A percentile compares a stretch with the other conserved stretches of the same genome.
phyloP scores from a whole-genome alignment of 2,113 vertebrate species.

The Ammodytes marinus region DNA sequence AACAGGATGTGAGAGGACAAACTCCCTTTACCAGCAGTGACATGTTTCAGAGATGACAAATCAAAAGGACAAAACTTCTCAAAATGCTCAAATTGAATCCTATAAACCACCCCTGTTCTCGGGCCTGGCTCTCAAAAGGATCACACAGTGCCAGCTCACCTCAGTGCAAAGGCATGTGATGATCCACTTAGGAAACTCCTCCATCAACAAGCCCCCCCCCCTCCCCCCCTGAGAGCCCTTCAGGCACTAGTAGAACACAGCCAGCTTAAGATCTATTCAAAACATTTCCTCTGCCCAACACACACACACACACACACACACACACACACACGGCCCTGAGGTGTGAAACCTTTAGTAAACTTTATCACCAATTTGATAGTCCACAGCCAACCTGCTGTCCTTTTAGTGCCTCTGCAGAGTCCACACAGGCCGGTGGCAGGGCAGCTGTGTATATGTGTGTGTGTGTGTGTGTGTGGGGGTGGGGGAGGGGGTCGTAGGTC shows the following conservation, averaged over 20 bases:
- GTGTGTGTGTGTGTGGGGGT: background rate
- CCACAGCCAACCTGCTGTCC: constrained; percentile 43
- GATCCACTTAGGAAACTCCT: constrained; percentile 77
- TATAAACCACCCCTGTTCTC: constrained; percentile 48
- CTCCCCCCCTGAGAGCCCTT: constrained; percentile 34
- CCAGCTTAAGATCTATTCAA: constrained; percentile 53
- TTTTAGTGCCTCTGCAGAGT: constrained; percentile 64
- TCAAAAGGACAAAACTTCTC: constrained; percentile 38
- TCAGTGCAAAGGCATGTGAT: constrained; percentile 81
- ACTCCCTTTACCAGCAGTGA: background rate
- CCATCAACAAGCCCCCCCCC: constrained; percentile 59
- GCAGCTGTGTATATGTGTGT: constrained; percentile 46
- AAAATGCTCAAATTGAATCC: constrained; percentile 69
- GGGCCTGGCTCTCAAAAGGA: constrained; percentile 52
- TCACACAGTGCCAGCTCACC: constrained; percentile 74
- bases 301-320: background rate
- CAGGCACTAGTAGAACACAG: constrained; percentile 16
- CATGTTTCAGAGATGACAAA: constrained; percentile 21
- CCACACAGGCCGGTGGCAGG: constrained; percentile 37
- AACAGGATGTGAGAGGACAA: background rate
- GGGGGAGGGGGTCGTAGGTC: constrained; percentile 9
- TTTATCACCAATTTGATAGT: constrained; percentile 70
- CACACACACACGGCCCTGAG: constrained; percentile 33
- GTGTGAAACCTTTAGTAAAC: constrained; percentile 76
- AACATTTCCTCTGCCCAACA: constrained; percentile 72